Evolutionary conservation across 2,888 invertebrate genomes (phyloP), one percentile per base, ranked within the genome.

Genomic region (Orchestes rusci): DNA sequence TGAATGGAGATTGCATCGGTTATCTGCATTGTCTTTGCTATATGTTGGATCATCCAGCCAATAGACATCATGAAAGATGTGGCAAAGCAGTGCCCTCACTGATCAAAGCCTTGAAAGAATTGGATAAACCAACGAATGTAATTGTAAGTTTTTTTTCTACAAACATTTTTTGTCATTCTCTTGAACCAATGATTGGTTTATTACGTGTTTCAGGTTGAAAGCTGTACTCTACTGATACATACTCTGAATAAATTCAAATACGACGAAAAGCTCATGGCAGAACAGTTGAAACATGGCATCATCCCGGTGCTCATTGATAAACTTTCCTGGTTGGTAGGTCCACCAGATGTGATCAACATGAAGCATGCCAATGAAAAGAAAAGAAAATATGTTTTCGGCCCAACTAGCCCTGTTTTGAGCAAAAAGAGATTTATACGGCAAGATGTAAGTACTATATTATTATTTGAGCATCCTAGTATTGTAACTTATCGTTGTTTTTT

Each of bases 1-100:
- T 59, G 34, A 52, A 52, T 30, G 51, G 47, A 2, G 53, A 58
- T 20, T 58, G 50, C 38, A 52, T 52, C 10, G 63, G 65, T 47
- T 64, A 62, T 47, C 56, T 68, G 17, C 58, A 59, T 16, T 66
- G 65, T 48, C 46, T 66, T 18, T 65, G 65, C 44, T 59, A 53
- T 36, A 51, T 67, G 15, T 52, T 63, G 30, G 61, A 64, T 4
- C 53, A 63, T 46, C 63, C 65, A 1, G 56, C 56, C 7, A 62
- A 61, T 44, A 54, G 64, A 37, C 59, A 56, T 39, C 48, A 43
- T 8, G 54, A 59, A 12, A 51, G 59, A 16, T 59, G 61, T 28
- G 57, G 55, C 2, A 56, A 56, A 23, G 55, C 57, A 18, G 53
- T 64, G 16, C 56, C 58, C 0, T 42, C 60, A 4, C 51, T 67